Evolutionary conservation across 2,113 vertebrate species (phyloP), one percentile per base, ranked within the genome.

Genomic region (Microcebus murinus): DNA sequence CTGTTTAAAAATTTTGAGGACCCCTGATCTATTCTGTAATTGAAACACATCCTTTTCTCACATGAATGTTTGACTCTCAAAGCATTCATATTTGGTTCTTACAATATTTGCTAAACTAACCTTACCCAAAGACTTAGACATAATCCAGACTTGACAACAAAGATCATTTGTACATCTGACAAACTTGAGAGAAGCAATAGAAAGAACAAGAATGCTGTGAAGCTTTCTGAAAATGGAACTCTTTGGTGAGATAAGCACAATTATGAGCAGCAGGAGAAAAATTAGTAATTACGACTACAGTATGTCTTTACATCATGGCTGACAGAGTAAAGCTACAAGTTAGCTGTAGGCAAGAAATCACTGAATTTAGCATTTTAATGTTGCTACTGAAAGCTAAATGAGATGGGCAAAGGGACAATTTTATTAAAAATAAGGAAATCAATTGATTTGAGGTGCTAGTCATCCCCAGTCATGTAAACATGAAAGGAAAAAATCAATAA

Each of bases 241-340:
- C 91, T 97, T 98, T 97, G 84, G 95, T 92, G 92, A 73, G 90
- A 95, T 74, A 96, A 97, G 92, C 74, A 98, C 92, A 98, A 98
- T 98, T 98, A 98, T 97, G 96, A 98, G 86, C 96, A 98, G 95
- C 95, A 92, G 94, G 96, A 98, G 90, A 98, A 98, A 98, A 95
- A 97, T 70, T 61, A 98, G 96, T 98, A 98, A 98, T 98, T 98
- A 98, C 98, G 18, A 25, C n/a, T 82, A 50, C 9, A 63, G 13
- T 48, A 31, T 98, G 96, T 98, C 96, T 98, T 50, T 97, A 98
- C 97, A 94, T 98, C 96, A 95, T 94, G 97, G 92, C 97, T 96
- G 90, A 98, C 92, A 98, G 89, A 98, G 89, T 6, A 92, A 90
- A 97, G 82, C 90, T 97, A 91, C 85, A 97, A 98, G 95, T 97